phyloP scores from a whole-genome alignment of 1,140 invertebrate species.

The Drosophila nebulosa region DNA sequence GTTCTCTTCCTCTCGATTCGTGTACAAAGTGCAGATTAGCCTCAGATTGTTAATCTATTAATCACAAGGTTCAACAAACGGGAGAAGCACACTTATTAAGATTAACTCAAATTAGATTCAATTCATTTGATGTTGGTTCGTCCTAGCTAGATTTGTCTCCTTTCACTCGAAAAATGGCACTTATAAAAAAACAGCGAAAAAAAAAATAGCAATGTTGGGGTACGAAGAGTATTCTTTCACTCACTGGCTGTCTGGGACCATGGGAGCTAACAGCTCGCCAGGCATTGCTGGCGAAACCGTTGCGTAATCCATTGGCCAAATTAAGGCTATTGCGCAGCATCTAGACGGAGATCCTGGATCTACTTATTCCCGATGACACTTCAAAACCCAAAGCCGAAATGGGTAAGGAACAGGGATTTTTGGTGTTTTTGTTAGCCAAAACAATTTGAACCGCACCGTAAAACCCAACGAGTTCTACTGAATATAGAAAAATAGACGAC shows the following conservation, averaged over 20 bases:
- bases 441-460: conserved; percentile 40
- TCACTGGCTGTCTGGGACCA: conserved; percentile 64
- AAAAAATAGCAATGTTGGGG: not conserved
- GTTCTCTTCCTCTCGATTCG: not conserved
- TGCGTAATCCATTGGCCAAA: conserved; percentile 46
- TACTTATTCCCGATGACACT: not conserved
- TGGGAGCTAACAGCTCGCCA: conserved; percentile 57
- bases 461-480: conserved; percentile 58
- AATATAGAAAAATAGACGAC: conserved; percentile 7
- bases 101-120: not conserved
- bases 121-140: not conserved
- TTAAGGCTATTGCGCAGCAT: conserved; percentile 66
- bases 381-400: not conserved
- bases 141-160: not conserved
- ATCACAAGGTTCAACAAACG: conserved; percentile 4
- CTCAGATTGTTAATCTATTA: not conserved
- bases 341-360: conserved; percentile 16
- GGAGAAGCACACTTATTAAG: not conserved
- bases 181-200: not conserved
- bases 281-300: conserved; percentile 41
- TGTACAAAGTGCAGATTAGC: not conserved
- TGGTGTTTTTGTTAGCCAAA: not conserved
- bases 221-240: conserved; percentile 8
- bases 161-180: not conserved
- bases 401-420: not conserved